phyloP scores from a whole-genome alignment of 2,797 vertebrate genomes.

The Melanotaenia maccullochi region DNA sequence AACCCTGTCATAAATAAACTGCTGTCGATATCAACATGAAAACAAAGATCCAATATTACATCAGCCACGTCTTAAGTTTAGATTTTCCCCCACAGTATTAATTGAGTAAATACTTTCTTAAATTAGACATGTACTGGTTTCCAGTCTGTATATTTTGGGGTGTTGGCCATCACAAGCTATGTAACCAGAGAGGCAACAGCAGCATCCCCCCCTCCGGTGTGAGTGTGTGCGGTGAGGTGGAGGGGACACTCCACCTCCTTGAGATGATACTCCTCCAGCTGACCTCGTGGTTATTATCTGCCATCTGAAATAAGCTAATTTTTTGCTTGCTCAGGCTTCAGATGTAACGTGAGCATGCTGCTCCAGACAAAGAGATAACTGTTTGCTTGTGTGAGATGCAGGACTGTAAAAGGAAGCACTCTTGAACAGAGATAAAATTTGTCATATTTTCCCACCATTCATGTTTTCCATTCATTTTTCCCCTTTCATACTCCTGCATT shows the following conservation, averaged over 20 bases:
- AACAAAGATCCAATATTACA: not conserved
- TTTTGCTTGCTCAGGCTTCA: slow-evolving; percentile 48
- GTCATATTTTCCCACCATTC: not conserved
- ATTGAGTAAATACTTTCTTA: slow-evolving; percentile 1
- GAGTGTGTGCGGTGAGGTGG: not conserved
- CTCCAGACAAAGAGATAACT: slow-evolving; percentile 29
- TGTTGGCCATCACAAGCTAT: slow-evolving; percentile 64
- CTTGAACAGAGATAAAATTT: slow-evolving; percentile 6
- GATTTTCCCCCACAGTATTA: too few relatives aligned
- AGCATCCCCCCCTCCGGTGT: slow-evolving; percentile 31
- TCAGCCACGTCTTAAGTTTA: too few relatives aligned
- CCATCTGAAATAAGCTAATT: slow-evolving; percentile 42
- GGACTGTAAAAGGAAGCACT: slow-evolving; percentile 3
- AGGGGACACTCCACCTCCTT: slow-evolving; percentile 23
- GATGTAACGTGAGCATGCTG: slow-evolving; percentile 24
- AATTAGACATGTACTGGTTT: slow-evolving; percentile 1
- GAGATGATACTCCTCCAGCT: slow-evolving; percentile 50
- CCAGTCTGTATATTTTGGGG: slow-evolving; percentile 51
- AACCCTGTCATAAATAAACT: slow-evolving; percentile 1
- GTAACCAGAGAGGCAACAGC: slow-evolving; percentile 58
- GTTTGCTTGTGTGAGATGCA: slow-evolving; percentile 14
- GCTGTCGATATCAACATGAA: not conserved
- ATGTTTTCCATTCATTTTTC: slow-evolving; percentile 14
- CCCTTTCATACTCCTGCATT: slow-evolving; percentile 1
- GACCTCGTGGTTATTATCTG: slow-evolving; percentile 55